Conservation (phyloP, 2,113 vertebrate species). For the Microcebus griseorufus region DNA sequence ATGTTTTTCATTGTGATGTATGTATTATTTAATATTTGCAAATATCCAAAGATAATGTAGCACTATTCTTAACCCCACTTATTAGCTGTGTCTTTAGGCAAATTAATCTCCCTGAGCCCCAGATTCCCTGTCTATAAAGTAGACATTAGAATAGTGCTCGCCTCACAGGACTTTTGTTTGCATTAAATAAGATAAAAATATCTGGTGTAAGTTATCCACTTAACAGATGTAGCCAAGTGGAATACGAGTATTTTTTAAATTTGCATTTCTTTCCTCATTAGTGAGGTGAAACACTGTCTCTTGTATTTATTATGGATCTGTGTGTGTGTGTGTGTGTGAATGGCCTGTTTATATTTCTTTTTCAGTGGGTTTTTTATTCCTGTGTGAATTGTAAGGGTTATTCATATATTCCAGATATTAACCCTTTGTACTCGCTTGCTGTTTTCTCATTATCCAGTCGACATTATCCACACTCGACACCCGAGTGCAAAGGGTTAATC, state of each 20-base stretch:
- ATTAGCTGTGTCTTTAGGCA: background rate
- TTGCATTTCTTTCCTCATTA: background rate
- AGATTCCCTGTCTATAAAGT: background rate
- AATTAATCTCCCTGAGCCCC: background rate
- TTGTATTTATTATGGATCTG: background rate
- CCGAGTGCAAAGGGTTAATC: background rate
- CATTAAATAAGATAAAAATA: background rate
- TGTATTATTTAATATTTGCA: conserved; percentile 16
- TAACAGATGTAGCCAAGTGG: background rate
- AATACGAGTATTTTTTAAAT: background rate
- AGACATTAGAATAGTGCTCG: background rate
- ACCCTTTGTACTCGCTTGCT: no score
- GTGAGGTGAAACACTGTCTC: background rate
- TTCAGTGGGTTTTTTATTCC: background rate
- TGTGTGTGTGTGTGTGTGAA: background rate
- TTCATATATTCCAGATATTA: background rate
- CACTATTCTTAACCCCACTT: background rate
- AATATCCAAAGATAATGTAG: conserved; percentile 23
- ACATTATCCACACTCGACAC: no score
- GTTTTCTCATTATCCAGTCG: no score
- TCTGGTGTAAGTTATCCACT: background rate
- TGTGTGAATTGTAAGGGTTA: background rate
- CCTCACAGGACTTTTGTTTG: background rate
- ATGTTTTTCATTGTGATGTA: conserved; percentile 5
- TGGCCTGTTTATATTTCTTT: background rate